Percentiles rank a stretch among this genome's conserved stretches.
Evolutionary conservation across 2,797 vertebrate species (phyloP).

Genomic region (Xiphophorus birchmanni): DNA sequence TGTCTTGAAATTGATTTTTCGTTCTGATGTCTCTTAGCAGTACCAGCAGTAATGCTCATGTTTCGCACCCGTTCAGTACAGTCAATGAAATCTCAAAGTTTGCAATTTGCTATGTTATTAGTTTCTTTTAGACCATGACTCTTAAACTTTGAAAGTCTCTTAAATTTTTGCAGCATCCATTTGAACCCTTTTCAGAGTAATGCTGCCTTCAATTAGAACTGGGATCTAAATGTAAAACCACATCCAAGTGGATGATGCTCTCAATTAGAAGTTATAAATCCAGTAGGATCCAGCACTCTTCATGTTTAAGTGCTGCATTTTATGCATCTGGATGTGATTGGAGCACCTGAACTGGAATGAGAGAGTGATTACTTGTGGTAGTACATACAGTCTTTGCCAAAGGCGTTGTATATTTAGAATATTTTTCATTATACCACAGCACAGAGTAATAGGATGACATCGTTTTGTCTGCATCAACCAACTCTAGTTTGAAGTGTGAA

Average conservation of each 20-base stretch:
- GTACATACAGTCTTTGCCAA: not conserved
- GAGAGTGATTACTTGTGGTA: not conserved
- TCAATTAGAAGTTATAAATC: not conserved
- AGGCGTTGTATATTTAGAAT: not conserved
- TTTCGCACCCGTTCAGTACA: not conserved
- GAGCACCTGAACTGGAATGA: not conserved
- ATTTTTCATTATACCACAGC: not conserved
- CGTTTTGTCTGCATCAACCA: not conserved
- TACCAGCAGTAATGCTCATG: not conserved
- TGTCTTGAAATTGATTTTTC: not conserved
- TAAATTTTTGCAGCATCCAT: not conserved
- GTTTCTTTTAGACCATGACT: not conserved
- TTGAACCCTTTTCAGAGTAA: not conserved
- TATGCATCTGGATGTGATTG: not conserved
- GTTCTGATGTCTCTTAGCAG: not conserved
- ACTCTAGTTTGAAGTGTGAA: not conserved
- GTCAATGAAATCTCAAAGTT: not conserved
- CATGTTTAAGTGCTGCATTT: not conserved
- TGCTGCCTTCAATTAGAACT: not conserved
- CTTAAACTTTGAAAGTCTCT: not conserved
- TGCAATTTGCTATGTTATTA: not conserved
- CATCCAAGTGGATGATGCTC: not conserved
- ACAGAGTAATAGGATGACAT: not conserved
- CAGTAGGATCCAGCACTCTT: not conserved
- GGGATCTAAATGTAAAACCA: not conserved